Evolutionary conservation across 2,797 vertebrate genomes (phyloP), one percentile per base, ranked within the genome.

Genomic region (Rhincodon typus): DNA sequence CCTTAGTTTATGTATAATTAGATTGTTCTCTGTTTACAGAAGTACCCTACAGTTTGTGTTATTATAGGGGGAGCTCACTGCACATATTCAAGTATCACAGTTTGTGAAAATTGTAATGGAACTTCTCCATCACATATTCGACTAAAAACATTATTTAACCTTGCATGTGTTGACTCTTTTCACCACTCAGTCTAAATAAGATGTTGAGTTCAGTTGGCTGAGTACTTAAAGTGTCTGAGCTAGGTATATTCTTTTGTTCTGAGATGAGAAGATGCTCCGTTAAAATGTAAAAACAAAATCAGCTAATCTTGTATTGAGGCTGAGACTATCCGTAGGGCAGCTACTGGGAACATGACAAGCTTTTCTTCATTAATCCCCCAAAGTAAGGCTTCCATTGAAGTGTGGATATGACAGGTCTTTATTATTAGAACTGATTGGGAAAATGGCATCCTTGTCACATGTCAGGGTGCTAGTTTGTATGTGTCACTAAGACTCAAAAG

Each of bases 401-500:
- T 94, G 42, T 13, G 13, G 25, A 72, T 3, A 27, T 23, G 50
- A 10, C 15, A 50, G 25, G 46, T 34, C 94, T 74, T 91, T 50
- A 95, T 77, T 46, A 77, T 17, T 74, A 25, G 69, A 27, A 50
- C 21, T 27, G 46, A 74, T 66, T 30, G 69, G 30, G 27, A 94
- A 50, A 72, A 72, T 69, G 72, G 38, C 3, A n/a, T 74, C 69
- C 94, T 50, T 70, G 23, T 74, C 94, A 94, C 46, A n/a, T 34
- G 17, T 46, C 70, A 13, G 30, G 25, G 25, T 53, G 70, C 42
- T 95, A 30, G 94, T 95, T 57, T 74, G 94, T n/a, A 34, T 50
- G 70, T 95, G 62, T 96, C 96, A 96, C 30, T 46, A 0, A 87
- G 3, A 74, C 34, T 95, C 95, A 97, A 96, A 97, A 96, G 38